Evolutionary conservation across 2,888 invertebrate genomes (phyloP).

Genomic region (Phasia obesa): DNA sequence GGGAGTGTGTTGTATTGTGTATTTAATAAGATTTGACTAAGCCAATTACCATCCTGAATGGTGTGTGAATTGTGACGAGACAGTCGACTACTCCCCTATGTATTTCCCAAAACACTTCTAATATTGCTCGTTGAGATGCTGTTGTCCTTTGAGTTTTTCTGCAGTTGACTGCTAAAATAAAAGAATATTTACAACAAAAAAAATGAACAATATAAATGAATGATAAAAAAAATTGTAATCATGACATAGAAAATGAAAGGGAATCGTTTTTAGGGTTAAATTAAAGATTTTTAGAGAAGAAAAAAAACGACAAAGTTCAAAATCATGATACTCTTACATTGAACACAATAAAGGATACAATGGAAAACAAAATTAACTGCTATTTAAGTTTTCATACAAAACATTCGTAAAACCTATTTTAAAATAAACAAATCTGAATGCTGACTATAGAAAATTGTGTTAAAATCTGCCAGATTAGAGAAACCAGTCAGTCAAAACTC

Average conservation of each 20-base stretch:
- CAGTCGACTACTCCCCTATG: constrained; percentile 55
- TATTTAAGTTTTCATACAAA: too few relatives aligned
- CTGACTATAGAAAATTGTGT: too few relatives aligned
- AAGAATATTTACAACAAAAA: not conserved
- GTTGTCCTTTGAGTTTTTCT: constrained; percentile 5
- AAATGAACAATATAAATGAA: constrained; percentile 24
- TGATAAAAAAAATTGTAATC: constrained; percentile 15
- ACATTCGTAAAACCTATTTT: too few relatives aligned
- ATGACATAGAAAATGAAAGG: constrained; percentile 24
- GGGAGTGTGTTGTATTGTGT: constrained; percentile 42
- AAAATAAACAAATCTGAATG: too few relatives aligned
- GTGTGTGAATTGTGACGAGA: constrained; percentile 71
- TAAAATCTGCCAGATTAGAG: too few relatives aligned
- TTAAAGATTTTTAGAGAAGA: not conserved
- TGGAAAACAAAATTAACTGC: not conserved
- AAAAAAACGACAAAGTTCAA: constrained; percentile 38
- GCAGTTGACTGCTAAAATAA: constrained; percentile 33
- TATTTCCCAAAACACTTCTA: constrained; percentile 53
- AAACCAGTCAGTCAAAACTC: too few relatives aligned
- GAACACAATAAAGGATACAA: not conserved
- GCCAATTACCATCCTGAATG: constrained; percentile 72
- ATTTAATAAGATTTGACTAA: constrained; percentile 72
- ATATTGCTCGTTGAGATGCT: constrained; percentile 37
- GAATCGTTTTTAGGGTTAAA: not conserved
- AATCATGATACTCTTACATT: constrained; percentile 1